A percentile compares a stretch with the other conserved stretches of the same genome.
These are phyloP conservation scores for Pollenia griseotomentosa DNA, from an alignment of 2,888 invertebrate genomes.

Conservation along the genomic window DNA sequence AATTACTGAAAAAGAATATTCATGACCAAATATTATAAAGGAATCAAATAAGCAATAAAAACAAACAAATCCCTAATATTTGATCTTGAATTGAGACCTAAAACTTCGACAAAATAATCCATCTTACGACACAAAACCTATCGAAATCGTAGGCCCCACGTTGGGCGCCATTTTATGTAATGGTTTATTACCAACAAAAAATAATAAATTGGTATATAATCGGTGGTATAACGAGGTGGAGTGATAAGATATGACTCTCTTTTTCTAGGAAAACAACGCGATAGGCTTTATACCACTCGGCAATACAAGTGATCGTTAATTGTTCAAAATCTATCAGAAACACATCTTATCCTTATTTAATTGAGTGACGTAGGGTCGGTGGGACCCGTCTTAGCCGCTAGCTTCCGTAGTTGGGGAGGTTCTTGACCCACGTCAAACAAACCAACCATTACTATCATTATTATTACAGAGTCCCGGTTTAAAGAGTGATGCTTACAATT, in stretches of 20 bases:
- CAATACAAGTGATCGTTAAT: no score
- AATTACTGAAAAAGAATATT: not conserved
- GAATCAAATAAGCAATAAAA: not conserved
- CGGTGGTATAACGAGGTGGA: no score
- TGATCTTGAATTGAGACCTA: not conserved
- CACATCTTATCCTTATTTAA: no score
- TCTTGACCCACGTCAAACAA: slow-evolving; percentile 1
- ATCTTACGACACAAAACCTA: not conserved
- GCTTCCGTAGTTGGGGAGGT: slow-evolving; percentile 7
- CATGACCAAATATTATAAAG: not conserved
- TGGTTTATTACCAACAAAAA: no score
- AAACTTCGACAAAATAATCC: not conserved
- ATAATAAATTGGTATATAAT: no score
- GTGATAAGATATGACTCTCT: no score
- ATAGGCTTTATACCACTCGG: no score
- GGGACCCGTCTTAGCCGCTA: slow-evolving; percentile 25
- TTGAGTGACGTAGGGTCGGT: not conserved
- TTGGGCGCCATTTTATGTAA: no score
- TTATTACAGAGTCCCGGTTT: slow-evolving; percentile 15
- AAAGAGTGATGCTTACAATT: not conserved
- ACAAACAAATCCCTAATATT: not conserved
- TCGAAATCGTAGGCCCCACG: not conserved
- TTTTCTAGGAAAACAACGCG: no score
- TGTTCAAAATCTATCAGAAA: no score
- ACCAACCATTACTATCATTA: not conserved